Conservation (phyloP, 2,113 vertebrate genomes). For the Cynocephalus volans region DNA sequence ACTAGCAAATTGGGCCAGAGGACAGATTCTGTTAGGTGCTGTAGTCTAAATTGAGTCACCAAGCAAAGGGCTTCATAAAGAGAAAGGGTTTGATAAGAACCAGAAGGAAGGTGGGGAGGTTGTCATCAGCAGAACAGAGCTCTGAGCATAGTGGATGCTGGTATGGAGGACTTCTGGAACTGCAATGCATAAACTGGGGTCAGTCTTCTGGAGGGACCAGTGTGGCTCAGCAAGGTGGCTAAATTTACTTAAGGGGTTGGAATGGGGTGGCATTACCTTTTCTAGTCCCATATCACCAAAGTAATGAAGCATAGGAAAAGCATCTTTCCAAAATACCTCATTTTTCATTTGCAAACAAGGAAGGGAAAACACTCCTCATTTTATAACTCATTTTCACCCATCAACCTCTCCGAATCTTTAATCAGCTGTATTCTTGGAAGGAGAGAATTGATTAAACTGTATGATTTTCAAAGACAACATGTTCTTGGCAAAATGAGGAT, state of each 20-base stretch:
- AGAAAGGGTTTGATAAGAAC: slow-evolving; percentile 26
- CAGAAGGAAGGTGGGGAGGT: neutral
- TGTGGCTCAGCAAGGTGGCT: neutral
- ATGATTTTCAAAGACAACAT: neutral
- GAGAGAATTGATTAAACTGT: neutral
- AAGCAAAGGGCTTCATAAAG: neutral
- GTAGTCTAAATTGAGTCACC: neutral
- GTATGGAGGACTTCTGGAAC: neutral
- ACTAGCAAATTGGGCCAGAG: neutral
- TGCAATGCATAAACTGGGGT: neutral
- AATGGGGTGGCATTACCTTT: neutral
- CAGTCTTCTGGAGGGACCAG: neutral
- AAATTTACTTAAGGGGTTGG: neutral
- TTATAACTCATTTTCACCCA: neutral
- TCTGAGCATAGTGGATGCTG: neutral
- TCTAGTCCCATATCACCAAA: neutral
- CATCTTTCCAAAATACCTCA: neutral
- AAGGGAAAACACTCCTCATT: neutral
- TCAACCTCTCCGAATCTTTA: slow-evolving; percentile 16
- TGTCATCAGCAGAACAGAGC: neutral
- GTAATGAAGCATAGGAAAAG: neutral
- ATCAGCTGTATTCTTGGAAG: slow-evolving; percentile 28
- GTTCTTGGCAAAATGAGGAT: neutral
- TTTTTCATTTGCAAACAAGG: neutral
- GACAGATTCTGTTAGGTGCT: neutral